phyloP scores from a whole-genome alignment of 1,140 invertebrate species.

The Pogonognathellus flavescens region DNA sequence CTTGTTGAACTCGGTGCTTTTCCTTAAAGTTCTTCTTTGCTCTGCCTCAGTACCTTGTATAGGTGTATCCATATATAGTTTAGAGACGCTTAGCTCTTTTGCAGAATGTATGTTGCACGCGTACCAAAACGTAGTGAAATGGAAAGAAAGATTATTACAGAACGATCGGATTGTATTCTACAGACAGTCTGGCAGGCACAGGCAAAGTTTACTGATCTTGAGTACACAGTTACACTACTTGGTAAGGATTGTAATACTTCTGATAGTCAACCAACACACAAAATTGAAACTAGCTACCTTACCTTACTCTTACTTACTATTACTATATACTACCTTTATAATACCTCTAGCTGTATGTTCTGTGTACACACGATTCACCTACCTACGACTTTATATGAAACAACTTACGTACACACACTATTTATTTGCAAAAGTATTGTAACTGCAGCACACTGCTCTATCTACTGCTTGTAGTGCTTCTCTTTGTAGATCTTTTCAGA shows the following conservation, averaged over 20 bases:
- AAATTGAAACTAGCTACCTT: too few species aligned
- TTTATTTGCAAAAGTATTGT: too few species aligned
- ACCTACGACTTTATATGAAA: too few species aligned
- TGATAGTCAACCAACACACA: too few species aligned
- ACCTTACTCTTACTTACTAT: too few species aligned
- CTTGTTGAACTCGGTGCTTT: conserved; percentile 21
- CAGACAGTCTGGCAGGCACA: background rate
- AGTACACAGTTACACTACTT: background rate
- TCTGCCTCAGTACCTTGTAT: background rate
- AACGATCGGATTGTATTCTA: background rate
- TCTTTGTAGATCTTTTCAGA: background rate
- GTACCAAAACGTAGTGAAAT: background rate
- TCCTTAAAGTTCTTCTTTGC: conserved; percentile 17
- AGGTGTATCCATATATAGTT: background rate
- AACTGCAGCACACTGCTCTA: too few species aligned
- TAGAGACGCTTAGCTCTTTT: background rate
- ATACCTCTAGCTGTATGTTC: background rate
- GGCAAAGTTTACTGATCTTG: background rate
- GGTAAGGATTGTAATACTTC: too few species aligned
- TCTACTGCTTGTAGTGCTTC: too few species aligned
- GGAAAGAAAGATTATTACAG: conserved; percentile 21
- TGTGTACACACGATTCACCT: too few species aligned
- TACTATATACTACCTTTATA: too few species aligned
- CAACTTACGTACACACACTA: too few species aligned
- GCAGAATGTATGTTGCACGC: background rate